Evolutionary conservation across 1,140 invertebrate genomes (phyloP).

Genomic region (Philopotamus ludificatus): DNA sequence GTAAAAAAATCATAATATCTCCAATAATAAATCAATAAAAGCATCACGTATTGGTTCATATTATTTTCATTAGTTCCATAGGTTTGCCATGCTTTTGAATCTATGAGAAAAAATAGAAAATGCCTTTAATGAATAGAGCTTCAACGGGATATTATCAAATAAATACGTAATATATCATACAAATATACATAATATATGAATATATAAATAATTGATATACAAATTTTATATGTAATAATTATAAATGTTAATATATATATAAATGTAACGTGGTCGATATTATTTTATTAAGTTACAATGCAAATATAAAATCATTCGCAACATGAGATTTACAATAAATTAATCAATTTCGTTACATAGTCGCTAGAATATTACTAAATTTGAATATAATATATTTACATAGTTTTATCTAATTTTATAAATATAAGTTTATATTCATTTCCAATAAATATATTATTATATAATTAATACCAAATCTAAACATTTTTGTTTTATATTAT

Average conservation of each 20-base stretch:
- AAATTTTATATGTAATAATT: too few relatives aligned
- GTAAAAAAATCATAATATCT: too few relatives aligned
- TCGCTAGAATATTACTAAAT: not conserved
- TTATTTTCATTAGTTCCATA: too few relatives aligned
- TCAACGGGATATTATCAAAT: constrained; percentile 11
- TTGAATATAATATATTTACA: not conserved
- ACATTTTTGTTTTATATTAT: not conserved
- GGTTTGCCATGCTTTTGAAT: too few relatives aligned
- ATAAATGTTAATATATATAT: too few relatives aligned
- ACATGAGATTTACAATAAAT: not conserved
- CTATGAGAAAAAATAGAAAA: too few relatives aligned
- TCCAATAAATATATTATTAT: constrained; percentile 1
- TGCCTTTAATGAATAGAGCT: constrained; percentile 20
- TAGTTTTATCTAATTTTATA: not conserved
- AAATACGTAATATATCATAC: not conserved
- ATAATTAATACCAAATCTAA: not conserved
- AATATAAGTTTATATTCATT: not conserved
- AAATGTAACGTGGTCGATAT: too few relatives aligned
- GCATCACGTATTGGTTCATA: too few relatives aligned
- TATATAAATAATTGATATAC: not conserved
- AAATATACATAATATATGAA: not conserved
- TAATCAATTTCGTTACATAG: not conserved
- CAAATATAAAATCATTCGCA: not conserved
- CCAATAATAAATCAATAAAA: too few relatives aligned
- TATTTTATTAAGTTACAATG: too few relatives aligned